These are phyloP conservation scores for Rhingia campestris DNA, from an alignment of 2,888 invertebrate species.

Conservation along the genomic window DNA sequence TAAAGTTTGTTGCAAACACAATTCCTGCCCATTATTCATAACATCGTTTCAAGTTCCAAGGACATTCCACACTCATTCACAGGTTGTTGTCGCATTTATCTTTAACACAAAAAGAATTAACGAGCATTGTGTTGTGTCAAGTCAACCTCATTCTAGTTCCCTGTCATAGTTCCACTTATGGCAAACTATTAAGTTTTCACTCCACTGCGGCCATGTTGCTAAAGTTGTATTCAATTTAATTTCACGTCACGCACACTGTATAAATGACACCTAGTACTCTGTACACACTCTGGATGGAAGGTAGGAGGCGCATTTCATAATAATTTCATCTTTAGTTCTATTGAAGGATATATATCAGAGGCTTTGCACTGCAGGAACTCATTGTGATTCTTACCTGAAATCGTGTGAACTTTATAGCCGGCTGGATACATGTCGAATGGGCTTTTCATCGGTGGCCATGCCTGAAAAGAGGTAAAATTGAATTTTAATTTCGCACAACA, in stretches of 20 bases:
- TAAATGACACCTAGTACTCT: slow-evolving; percentile 1
- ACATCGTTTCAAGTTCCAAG: too few relatives aligned
- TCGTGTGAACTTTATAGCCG: slow-evolving; percentile 79
- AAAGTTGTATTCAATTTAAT: slow-evolving; percentile 53
- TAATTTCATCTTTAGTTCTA: background rate
- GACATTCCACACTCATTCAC: too few relatives aligned
- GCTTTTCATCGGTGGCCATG: slow-evolving; percentile 81
- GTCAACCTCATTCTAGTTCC: background rate
- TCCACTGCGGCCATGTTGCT: slow-evolving; percentile 1
- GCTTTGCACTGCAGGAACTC: background rate
- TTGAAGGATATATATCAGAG: background rate
- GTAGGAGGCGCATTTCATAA: slow-evolving; percentile 9
- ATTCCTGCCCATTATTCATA: too few relatives aligned
- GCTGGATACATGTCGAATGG: slow-evolving; percentile 80
- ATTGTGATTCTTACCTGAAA: slow-evolving; percentile 79
- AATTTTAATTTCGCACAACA: slow-evolving; percentile 11
- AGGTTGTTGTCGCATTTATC: too few relatives aligned
- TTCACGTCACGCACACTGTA: slow-evolving; percentile 54
- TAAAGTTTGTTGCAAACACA: too few relatives aligned
- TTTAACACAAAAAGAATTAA: background rate
- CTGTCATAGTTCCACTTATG: slow-evolving; percentile 3
- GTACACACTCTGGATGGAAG: background rate
- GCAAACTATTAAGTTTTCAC: slow-evolving; percentile 20
- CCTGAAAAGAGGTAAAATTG: slow-evolving; percentile 76
- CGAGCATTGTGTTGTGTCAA: background rate